A percentile compares a stretch with the other conserved stretches of the same genome.
phyloP scores from a whole-genome alignment of 2,797 vertebrate species.

The Etheostoma nigrum region DNA sequence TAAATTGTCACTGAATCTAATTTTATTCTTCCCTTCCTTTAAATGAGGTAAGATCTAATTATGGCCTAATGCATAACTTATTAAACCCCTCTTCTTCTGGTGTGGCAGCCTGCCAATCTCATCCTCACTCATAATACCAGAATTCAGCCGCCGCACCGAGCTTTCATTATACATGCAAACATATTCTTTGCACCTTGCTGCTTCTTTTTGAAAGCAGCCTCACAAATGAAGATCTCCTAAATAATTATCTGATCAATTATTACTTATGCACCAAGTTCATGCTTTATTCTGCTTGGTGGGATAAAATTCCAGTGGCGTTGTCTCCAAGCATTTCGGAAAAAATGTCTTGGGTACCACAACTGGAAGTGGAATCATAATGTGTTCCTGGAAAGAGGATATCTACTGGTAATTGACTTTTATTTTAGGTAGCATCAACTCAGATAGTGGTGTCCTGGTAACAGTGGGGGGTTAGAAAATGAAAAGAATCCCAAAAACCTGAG shows the following conservation, averaged over 20 bases:
- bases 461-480: constrained; percentile 38
- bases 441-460: constrained; percentile 35
- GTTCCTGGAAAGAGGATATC: constrained; percentile 56
- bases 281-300: constrained; percentile 74
- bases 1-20: constrained; percentile 81
- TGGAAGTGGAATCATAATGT: constrained; percentile 49
- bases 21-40: constrained; percentile 80
- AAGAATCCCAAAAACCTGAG: constrained; percentile 13
- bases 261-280: constrained; percentile 63
- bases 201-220: constrained; percentile 58
- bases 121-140: constrained; percentile 66
- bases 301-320: constrained; percentile 34
- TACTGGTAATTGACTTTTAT: constrained; percentile 22
- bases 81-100: constrained; percentile 81
- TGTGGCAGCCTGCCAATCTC: constrained; percentile 83
- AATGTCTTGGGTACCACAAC: constrained; percentile 15
- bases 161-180: constrained; percentile 84
- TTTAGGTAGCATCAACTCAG: constrained; percentile 31
- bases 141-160: constrained; percentile 57
- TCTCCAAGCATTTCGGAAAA: constrained; percentile 47
- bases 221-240: constrained; percentile 66
- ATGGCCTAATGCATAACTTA: constrained; percentile 85
- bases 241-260: constrained; percentile 79
- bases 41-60: constrained; percentile 85
- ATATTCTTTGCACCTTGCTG: constrained; percentile 77